Conservation (phyloP, 2,797 vertebrate species). For the Melanotaenia parkinsoni region DNA sequence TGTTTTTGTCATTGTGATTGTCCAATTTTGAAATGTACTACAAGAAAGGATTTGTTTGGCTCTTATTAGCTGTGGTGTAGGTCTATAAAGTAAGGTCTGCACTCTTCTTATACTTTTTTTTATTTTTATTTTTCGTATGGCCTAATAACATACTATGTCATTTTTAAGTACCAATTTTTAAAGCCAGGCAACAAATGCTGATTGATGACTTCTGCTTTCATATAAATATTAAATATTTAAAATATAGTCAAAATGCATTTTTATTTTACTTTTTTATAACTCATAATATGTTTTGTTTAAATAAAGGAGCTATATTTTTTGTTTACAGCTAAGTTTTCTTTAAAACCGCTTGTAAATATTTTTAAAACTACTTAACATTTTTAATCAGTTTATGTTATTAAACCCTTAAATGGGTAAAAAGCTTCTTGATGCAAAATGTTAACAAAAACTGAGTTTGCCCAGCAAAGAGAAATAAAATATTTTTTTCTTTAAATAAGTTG, state of each 20-base stretch:
- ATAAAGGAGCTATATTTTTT: neutral
- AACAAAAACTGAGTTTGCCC: neutral
- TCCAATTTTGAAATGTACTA: slow-evolving; percentile 42
- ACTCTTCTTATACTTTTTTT: slow-evolving; percentile 20
- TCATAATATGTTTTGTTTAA: neutral
- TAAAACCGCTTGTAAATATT: neutral
- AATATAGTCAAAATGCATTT: neutral
- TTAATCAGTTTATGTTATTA: neutral
- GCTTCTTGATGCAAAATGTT: neutral
- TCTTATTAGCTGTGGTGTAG: slow-evolving; percentile 34
- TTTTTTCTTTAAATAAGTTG: too few species aligned
- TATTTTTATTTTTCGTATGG: slow-evolving; percentile 15
- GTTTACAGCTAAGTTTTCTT: neutral
- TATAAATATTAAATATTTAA: slow-evolving; percentile 8
- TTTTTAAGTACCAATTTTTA: slow-evolving; percentile 1
- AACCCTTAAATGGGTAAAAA: neutral
- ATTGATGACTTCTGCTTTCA: neutral
- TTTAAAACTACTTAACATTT: too few species aligned
- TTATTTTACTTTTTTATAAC: neutral
- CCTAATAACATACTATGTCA: slow-evolving; percentile 14
- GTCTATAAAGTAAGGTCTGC: slow-evolving; percentile 16
- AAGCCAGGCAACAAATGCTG: slow-evolving; percentile 5
- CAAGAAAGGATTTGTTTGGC: slow-evolving; percentile 22
- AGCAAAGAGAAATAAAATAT: too few species aligned
- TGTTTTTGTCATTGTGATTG: slow-evolving; percentile 28